Evolutionary conservation across 2,888 invertebrate genomes (phyloP).

Genomic region (Erebia epiphron): DNA sequence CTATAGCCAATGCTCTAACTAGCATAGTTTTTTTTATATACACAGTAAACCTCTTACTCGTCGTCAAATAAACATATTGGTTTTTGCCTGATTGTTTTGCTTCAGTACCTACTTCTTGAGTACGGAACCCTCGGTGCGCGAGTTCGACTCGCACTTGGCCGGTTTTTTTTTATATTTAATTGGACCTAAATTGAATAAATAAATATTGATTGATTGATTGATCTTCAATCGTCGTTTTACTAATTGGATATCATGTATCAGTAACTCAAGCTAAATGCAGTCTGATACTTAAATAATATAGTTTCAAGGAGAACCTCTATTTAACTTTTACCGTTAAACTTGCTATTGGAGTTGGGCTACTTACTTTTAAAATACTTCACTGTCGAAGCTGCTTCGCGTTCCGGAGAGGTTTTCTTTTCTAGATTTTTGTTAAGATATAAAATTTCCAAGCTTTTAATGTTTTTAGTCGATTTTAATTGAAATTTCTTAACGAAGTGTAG

Average conservation of each 20-base stretch:
- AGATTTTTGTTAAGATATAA: no score
- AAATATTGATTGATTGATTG: no score
- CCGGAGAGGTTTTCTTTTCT: constrained; percentile 11
- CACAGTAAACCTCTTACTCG: no score
- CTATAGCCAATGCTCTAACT: no score
- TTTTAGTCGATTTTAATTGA: background rate
- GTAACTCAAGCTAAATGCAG: constrained; percentile 10
- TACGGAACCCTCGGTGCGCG: no score
- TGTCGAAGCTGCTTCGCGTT: constrained; percentile 6
- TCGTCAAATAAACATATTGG: no score
- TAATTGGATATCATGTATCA: constrained; percentile 17
- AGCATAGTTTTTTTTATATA: no score
- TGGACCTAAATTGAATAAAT: no score
- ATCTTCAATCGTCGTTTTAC: background rate
- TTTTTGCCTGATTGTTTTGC: no score
- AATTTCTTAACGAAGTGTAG: background rate
- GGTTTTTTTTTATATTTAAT: no score
- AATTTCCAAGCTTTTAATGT: background rate
- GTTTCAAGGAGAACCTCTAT: constrained; percentile 18
- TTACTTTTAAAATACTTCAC: constrained; percentile 20
- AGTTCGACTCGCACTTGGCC: no score
- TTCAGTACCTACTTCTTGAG: no score
- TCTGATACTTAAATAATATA: constrained; percentile 9
- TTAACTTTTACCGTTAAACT: constrained; percentile 22
- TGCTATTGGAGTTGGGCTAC: constrained; percentile 19